Evolutionary conservation across 2,113 vertebrate genomes (phyloP), one percentile per base, ranked within the genome.

Genomic region (Ornithorhynchus anatinus): DNA sequence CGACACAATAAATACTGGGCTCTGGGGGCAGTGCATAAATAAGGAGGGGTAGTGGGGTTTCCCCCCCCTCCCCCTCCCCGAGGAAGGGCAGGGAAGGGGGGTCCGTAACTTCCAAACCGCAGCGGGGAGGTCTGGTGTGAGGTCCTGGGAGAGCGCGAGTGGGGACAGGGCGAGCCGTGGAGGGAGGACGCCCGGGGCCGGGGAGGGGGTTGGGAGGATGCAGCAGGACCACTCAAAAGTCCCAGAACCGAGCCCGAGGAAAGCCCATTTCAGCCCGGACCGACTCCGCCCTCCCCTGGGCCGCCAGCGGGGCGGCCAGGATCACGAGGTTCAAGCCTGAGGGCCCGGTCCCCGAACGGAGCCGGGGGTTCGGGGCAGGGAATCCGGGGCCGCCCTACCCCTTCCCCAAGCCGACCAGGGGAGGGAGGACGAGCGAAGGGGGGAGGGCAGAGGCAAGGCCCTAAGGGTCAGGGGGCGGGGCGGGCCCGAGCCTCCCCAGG

Each of bases 21-120:
- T 73, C 66, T 84, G 44, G 59, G 78, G 73, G 37, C 81, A 81
- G 78, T 87, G 85, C 75, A 75, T 81, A 85, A 84, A 79, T 72
- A 78, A 83, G 80, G 80, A 53, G 35, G 57, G 58, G 71, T 63
- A 68, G 38, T 19, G 61, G 61, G 53, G 43, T 80, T 70, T 63
- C 45, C 69, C 20, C 54, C n/a, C n/a, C n/a, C n/a, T n/a, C n/a
- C n/a, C n/a, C n/a, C n/a, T n/a, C n/a, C n/a, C n/a, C n/a, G n/a
- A n/a, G n/a, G n/a, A n/a, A n/a, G n/a, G 22, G 5, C 14, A 17
- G 15, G 31, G 5, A 4, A 32, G 19, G 2, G n/a, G 1, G 9
- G 19, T 61, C 69, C 63, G 77, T 82, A 81, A 72, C 77, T 82
- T 84, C 27, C 48, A 63, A 61, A 38, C 8, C 6, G 38, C 29